Evolutionary conservation across 2,888 invertebrate species (phyloP), one percentile per base, ranked within the genome.

Genomic region (Phyllotreta cruciferae): DNA sequence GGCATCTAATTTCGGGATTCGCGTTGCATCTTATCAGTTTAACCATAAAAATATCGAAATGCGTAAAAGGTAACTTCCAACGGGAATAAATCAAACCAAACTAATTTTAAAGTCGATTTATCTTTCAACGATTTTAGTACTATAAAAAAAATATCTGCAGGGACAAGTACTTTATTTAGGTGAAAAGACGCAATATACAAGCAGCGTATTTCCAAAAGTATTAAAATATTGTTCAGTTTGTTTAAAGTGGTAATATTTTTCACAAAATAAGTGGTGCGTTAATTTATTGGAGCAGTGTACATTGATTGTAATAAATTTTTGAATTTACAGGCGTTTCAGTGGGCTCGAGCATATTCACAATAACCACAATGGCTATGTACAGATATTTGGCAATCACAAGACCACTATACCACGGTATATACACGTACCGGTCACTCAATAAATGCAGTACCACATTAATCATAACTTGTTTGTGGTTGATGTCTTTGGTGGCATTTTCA

Each of bases 301-400:
- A n/a, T n/a, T n/a, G n/a, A n/a, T 44, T 24, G 42, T 37, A 36
- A 14, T 47, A 13, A 39, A 24, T 62, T 24, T 57, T 66, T 67
- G 70, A 66, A 69, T 34, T 75, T 82, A 70, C 82, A 91, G 91
- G 90, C 58, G 88, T 90, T 34, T 87, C 90, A n/a, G 91, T 91
- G 2, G 89, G 90, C 0, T 89, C 90, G 0, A 90, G 91, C 74
- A 89, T 92, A 54, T 91, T 91, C 78, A 92, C 92, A 0, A 90
- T 92, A 71, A 89, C 90, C 0, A 88, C 90, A 0, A 90, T 92
- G 89, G 90, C 91, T 4, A 84, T 92, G 62, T 91, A 91, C 79
- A 84, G 92, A 56, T 90, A 89, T 72, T 78, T 90, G 60, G 91
- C 91, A 56, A 91, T 92, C 75, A 87, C 90, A 35, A 89, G 89